Base-by-base conservation (phyloP, 2,113 vertebrate species). In the Puma concolor region DNA sequence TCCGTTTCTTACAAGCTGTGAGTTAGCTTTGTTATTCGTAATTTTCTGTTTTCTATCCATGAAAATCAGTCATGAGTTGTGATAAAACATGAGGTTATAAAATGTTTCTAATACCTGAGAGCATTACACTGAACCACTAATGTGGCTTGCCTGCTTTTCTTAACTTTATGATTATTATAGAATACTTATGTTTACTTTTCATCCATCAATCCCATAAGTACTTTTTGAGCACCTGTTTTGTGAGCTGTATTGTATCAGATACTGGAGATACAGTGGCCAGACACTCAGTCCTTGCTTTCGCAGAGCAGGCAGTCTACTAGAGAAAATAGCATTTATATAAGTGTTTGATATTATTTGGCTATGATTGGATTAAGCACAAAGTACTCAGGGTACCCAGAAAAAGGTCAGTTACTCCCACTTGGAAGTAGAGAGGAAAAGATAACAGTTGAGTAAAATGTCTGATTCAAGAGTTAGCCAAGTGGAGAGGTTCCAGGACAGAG, bases 1-100 rank as follows among this genome's bases (percentile, higher is more conserved):
- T 99, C 96, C 98, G 99, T 54, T 99, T 99, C 97, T 98, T 99
- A 82, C 99, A 99, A 97, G 99, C 99, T 96, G 99, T 99, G 94
- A 99, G 99, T 99, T 93, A 63, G 15, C 60, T 48, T 95, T 33
- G 10, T 88, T 92, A 50, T 69, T 83, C n/a, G 81, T 94, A 21
- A 67, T 88, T 97, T 80, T 66, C 33, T 57, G 25, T 64, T 33
- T 72, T 66, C 19, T 94, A 48, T 94, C 66, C 5, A 31, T 87
- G 66, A 90, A 94, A 90, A 66, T 10, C 77, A 17, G n/a, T 64
- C 16, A n/a, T 84, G 31, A 85, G 41, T 9, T 36, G 87, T 96
- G 67, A 52, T 79, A 80, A 8, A 87, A 21, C 2, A 23, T 41
- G 41, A 76, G 19, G 25, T 57, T 96, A 83, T 80, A 84, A 72